phyloP scores from a whole-genome alignment of 2,797 vertebrate genomes.

The Lacerta bilineata region DNA sequence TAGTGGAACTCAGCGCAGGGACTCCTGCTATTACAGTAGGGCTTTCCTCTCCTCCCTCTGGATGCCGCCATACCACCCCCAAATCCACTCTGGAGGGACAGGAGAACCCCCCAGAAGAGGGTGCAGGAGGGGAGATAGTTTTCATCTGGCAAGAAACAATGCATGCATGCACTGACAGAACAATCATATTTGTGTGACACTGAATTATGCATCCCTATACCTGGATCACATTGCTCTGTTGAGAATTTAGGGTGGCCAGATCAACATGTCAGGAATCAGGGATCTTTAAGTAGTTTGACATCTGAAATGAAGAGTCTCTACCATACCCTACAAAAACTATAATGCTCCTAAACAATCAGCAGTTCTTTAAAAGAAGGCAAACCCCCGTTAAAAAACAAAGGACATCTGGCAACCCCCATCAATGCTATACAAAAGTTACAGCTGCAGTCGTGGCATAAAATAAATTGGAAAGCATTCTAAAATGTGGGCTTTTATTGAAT shows the following conservation, averaged over 20 bases:
- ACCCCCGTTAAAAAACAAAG: background rate
- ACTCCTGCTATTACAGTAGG: no score
- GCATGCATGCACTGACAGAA: no score
- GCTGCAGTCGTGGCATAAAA: constrained; percentile 67
- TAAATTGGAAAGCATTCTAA: constrained; percentile 69
- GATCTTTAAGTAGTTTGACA: background rate
- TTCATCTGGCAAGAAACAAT: no score
- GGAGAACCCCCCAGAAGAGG: no score
- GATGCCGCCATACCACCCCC: no score
- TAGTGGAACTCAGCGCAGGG: no score
- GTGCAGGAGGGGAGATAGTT: no score
- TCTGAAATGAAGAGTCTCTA: constrained; percentile 1
- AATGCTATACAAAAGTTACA: constrained; percentile 58
- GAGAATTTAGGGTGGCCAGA: background rate
- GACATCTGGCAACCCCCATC: constrained; percentile 35
- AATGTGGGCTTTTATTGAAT: constrained; percentile 73
- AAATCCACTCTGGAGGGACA: no score
- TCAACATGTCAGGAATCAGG: background rate
- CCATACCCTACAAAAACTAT: background rate
- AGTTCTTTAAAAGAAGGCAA: constrained; percentile 18
- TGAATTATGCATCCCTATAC: no score
- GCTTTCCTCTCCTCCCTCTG: no score
- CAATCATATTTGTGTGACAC: no score
- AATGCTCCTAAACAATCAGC: constrained; percentile 6
- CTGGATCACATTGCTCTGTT: background rate